Evolutionary conservation across 2,113 vertebrate genomes (phyloP).

Genomic region (Lycocorax pyrrhopterus): DNA sequence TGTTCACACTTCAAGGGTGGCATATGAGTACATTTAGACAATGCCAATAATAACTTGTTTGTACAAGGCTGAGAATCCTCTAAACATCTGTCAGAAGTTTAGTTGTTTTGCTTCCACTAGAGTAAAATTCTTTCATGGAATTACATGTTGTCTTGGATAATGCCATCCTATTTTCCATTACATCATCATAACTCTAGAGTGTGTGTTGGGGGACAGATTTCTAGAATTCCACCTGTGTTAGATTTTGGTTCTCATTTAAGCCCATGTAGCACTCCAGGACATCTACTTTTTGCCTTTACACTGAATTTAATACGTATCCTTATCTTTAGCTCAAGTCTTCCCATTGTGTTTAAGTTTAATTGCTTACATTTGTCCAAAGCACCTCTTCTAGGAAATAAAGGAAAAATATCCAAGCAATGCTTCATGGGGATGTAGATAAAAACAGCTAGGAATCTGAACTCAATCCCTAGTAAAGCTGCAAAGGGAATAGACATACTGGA

Average conservation of each 20-base stretch:
- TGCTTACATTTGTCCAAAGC: not conserved
- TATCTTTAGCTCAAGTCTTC: not conserved
- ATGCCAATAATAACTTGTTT: slow-evolving; percentile 2
- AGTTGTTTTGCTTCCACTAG: not conserved
- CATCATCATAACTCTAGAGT: not conserved
- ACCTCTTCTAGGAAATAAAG: not conserved
- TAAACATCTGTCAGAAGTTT: slow-evolving; percentile 28
- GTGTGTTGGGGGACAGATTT: not conserved
- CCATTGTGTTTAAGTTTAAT: not conserved
- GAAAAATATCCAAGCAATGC: not conserved
- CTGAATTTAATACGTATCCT: not conserved
- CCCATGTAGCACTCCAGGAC: not conserved
- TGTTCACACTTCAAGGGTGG: not conserved
- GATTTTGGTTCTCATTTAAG: not conserved
- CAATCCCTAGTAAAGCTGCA: not conserved
- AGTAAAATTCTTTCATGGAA: not conserved
- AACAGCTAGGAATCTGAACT: not conserved
- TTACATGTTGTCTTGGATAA: not conserved
- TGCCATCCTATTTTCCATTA: not conserved
- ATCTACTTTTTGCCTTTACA: not conserved
- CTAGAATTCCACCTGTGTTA: not conserved
- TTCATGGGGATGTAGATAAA: not conserved
- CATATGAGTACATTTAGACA: not conserved
- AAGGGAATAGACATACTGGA: not conserved
- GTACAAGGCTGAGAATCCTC: slow-evolving; percentile 9